These are phyloP conservation scores for Tragelaphus oryx DNA, from an alignment of 2,797 vertebrate genomes.

Conservation along the genomic window DNA sequence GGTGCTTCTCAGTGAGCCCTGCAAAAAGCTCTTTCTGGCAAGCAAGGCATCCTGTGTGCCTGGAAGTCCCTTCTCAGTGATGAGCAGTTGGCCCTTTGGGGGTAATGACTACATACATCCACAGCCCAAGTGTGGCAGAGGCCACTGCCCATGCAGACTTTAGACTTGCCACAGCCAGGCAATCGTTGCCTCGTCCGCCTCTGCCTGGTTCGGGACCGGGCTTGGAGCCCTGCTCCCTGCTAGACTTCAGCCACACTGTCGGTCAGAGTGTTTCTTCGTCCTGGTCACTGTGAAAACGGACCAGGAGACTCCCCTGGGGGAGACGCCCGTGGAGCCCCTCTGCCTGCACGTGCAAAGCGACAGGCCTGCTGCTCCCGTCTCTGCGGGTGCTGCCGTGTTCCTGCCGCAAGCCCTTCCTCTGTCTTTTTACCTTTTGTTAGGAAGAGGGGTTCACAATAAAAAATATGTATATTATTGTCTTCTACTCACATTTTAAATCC, in stretches of 20 bases:
- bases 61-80: background rate
- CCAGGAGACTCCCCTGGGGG: background rate
- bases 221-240: background rate
- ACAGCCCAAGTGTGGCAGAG: background rate
- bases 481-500: background rate
- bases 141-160: background rate
- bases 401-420: background rate
- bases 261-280: background rate
- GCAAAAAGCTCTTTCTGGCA: background rate
- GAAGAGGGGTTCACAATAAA: background rate
- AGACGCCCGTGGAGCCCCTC: background rate
- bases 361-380: background rate
- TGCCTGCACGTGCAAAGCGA: background rate
- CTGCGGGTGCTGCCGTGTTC: background rate
- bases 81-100: background rate
- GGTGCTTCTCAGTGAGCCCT: background rate
- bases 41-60: background rate
- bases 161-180: background rate
- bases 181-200: background rate
- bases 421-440: background rate
- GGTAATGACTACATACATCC: background rate
- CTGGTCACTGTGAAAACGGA: background rate
- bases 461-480: background rate
- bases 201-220: background rate
- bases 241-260: background rate